phyloP scores from a whole-genome alignment of 2,113 vertebrate genomes.

The Pan paniscus region DNA sequence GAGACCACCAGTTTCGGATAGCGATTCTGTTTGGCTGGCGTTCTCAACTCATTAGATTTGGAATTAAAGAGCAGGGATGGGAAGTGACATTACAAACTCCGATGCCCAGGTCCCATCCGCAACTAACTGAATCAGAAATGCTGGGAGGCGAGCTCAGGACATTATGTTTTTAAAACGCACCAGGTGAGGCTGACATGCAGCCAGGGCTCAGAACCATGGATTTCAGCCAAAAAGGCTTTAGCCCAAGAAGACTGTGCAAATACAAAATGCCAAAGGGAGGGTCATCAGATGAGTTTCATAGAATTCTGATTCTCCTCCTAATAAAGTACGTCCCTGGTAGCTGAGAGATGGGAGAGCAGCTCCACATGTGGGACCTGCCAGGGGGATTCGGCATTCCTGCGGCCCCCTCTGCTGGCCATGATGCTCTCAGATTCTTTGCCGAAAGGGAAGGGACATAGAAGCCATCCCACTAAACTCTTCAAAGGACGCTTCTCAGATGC shows the following conservation, averaged over 20 bases:
- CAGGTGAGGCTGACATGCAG: neutral
- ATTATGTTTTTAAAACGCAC: neutral
- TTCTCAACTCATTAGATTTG: neutral
- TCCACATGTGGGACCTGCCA: neutral
- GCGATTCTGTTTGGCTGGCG: too few relatives aligned
- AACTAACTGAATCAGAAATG: neutral
- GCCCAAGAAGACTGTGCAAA: neutral
- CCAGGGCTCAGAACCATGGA: neutral
- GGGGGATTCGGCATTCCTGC: neutral
- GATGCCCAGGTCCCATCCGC: accelerated
- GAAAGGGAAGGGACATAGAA: accelerated
- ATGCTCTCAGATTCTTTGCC: accelerated
- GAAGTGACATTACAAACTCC: neutral
- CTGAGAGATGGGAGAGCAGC: neutral
- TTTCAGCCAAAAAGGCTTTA: neutral
- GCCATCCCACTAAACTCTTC: neutral
- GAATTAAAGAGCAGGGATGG: accelerated
- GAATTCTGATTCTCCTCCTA: accelerated
- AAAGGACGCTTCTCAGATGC: neutral
- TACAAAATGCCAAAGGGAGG: neutral
- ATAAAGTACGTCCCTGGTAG: neutral
- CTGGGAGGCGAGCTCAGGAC: neutral
- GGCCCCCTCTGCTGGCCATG: slow-evolving; percentile 66
- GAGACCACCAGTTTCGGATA: neutral
- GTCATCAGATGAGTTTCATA: accelerated